Evolutionary conservation across 2,797 vertebrate genomes (phyloP).

Genomic region (Pantherophis alleghaniensis): DNA sequence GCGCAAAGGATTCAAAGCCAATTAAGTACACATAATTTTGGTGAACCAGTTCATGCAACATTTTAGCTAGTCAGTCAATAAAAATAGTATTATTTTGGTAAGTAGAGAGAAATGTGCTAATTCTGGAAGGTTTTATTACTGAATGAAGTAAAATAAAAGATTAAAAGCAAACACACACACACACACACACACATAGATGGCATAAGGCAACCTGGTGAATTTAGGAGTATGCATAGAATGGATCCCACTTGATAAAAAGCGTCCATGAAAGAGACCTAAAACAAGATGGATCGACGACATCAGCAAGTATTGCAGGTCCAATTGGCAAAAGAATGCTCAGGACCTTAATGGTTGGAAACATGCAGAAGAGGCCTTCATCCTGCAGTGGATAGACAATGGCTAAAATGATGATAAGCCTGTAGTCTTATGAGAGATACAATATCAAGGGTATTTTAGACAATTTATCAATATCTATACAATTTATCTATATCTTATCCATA

Average conservation of each 20-base stretch:
- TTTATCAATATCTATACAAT: not conserved
- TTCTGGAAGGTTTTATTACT: constrained; percentile 6
- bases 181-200: not conserved
- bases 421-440: constrained; percentile 1
- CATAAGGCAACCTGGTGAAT: not conserved
- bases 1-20: not conserved
- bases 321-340: not conserved
- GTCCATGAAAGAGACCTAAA: not conserved
- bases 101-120: not conserved
- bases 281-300: not conserved
- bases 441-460: not conserved
- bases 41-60: accelerated
- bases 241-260: not conserved
- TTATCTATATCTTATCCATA: not conserved
- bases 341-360: not conserved
- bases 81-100: not conserved
- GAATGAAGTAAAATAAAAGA: constrained; percentile 29
- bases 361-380: not conserved
- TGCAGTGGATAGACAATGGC: not conserved
- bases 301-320: not conserved
- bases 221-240: not conserved
- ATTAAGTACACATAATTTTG: not conserved
- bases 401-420: not conserved
- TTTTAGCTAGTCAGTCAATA: not conserved
- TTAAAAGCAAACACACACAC: constrained; percentile 23